Evolutionary conservation across 2,797 vertebrate species (phyloP), one percentile per base, ranked within the genome.

Genomic region (Muscicapa striata): DNA sequence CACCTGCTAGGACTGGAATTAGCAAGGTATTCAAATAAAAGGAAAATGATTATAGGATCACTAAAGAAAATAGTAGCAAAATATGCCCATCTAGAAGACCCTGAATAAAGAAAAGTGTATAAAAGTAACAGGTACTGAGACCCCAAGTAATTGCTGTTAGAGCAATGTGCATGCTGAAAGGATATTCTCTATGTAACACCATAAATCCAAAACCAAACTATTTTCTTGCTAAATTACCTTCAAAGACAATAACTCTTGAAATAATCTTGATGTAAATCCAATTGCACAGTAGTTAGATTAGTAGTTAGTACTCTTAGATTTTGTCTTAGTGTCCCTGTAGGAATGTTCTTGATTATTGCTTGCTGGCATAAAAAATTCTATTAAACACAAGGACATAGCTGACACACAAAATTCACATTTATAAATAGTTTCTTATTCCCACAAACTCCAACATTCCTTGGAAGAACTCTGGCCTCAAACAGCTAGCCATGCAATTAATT

Each of bases 401-500:
- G 46, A 74, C 10, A 14, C 1, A 3, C 14, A 48, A 80, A 84
- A 23, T 57, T 88, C 48, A 64, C 15, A n/a, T 48, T 55, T 78
- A 38, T 62, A 72, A 62, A 38, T 41, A 74, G 52, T 48, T 79
- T 72, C 57, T 94, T 93, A 89, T 41, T 55, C 55, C 52, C 9
- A 64, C 26, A 93, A 51, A 59, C 75, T 94, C 82, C 79, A 84
- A 38, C 13, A 81, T 83, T 76, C 62, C 23, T 73, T 87, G 51
- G 92, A 93, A 94, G 90, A 92, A 93, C 82, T 93, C 40, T 73
- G 70, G 67, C 94, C 81, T 92, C 61, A 84, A 95, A 70, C 38
- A 83, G 58, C 67, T 88, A 94, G 67, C 72, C 78, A 94, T 90
- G 89, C 75, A 96, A 77, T 84, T 97, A 94, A 96, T 97, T 97